phyloP scores from a whole-genome alignment of 2,797 vertebrate genomes.

The Sebastes cheni region DNA sequence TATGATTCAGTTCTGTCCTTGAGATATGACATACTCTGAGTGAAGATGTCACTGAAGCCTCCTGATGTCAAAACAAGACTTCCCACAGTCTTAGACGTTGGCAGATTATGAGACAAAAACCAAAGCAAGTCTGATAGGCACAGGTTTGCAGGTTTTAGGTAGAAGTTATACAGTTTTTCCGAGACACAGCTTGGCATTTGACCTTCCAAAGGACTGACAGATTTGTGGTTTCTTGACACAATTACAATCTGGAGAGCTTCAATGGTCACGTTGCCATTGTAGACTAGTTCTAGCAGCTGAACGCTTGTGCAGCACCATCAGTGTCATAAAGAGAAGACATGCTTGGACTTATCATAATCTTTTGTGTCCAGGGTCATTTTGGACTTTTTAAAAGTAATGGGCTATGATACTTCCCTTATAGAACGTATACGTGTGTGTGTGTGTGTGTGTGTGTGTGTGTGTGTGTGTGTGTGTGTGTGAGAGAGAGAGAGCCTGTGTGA shows the following conservation, averaged over 20 bases:
- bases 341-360: constrained; percentile 26
- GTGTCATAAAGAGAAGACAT: not conserved
- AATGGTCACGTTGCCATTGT: not conserved
- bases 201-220: not conserved
- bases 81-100: not conserved
- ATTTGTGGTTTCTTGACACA: not conserved
- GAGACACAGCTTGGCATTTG: not conserved
- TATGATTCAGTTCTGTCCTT: too few relatives aligned
- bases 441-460: constrained; percentile 3
- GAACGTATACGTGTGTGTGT: constrained; percentile 25
- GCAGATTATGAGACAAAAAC: not conserved
- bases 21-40: too few relatives aligned
- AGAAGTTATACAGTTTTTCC: not conserved
- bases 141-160: not conserved
- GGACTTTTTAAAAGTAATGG: constrained; percentile 32
- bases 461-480: not conserved
- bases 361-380: constrained; percentile 28
- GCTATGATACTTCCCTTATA: constrained; percentile 18
- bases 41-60: too few relatives aligned
- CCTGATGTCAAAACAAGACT: not conserved
- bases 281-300: not conserved
- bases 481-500: constrained; percentile 46
- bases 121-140: not conserved
- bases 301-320: not conserved
- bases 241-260: not conserved